Conservation (phyloP, 2,113 vertebrate species). For the Saguinus midas region DNA sequence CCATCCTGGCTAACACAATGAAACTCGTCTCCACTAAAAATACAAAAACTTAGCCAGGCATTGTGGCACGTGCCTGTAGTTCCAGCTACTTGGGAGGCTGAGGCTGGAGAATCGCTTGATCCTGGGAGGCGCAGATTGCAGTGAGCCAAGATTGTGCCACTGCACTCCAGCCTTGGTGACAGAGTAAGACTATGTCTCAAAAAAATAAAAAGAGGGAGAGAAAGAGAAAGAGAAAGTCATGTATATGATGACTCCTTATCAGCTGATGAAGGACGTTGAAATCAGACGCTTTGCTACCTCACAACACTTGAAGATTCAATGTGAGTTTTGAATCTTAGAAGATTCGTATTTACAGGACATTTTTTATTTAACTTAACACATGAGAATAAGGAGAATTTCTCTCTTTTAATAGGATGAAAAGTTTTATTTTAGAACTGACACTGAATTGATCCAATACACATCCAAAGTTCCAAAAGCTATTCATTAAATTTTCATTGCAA, state of each 20-base stretch:
- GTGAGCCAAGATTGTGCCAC: no score
- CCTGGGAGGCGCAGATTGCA: no score
- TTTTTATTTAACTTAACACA: neutral
- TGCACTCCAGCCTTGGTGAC: no score
- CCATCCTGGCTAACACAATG: no score
- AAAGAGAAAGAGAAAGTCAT: neutral
- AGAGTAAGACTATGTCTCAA: no score
- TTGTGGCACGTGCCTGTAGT: no score
- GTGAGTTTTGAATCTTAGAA: neutral
- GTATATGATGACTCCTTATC: neutral
- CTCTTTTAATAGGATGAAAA: neutral
- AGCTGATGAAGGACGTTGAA: neutral
- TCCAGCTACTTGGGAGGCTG: no score
- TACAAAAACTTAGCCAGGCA: no score
- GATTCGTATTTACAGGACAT: neutral
- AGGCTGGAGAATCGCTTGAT: no score
- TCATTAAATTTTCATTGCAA: neutral
- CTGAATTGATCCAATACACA: neutral
- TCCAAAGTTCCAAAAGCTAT: neutral
- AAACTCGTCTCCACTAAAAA: no score
- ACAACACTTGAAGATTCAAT: neutral
- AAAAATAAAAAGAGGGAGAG: no score
- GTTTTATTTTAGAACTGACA: neutral
- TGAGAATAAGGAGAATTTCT: neutral
- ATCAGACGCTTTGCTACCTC: neutral